phyloP scores from a whole-genome alignment of 2,113 vertebrate species.

The Collichthys lucidus region DNA sequence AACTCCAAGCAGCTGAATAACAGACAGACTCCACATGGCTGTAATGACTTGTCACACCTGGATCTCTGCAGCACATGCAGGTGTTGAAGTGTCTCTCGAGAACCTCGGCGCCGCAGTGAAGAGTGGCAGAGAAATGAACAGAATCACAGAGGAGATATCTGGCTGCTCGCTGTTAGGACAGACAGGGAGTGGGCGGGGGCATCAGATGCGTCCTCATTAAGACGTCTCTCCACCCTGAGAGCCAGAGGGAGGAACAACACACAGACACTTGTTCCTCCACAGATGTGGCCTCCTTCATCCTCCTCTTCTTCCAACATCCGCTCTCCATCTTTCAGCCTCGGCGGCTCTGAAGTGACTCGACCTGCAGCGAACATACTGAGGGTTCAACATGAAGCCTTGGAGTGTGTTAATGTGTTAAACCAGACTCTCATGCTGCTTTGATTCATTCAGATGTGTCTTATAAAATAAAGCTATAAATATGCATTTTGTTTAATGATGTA shows the following conservation, averaged over 20 bases:
- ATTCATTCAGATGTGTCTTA: neutral
- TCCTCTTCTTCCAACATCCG: no score
- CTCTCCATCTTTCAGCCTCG: neutral
- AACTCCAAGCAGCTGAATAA: neutral
- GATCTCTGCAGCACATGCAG: neutral
- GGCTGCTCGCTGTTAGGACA: neutral
- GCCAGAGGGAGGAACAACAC: conserved; percentile 4
- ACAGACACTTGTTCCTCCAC: conserved; percentile 17
- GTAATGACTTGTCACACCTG: neutral
- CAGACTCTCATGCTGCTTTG: neutral
- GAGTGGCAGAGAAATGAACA: neutral
- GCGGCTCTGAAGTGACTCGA: neutral
- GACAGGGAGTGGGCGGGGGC: neutral
- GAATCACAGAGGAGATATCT: neutral
- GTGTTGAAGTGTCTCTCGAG: conserved; percentile 10
- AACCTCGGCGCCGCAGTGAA: no score
- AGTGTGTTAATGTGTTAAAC: neutral
- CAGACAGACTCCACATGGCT: neutral
- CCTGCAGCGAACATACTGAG: neutral
- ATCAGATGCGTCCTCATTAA: neutral
- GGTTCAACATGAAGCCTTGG: neutral
- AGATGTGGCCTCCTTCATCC: conserved; percentile 16
- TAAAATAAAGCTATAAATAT: no score
- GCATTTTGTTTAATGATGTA: no score
- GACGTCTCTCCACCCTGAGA: conserved; percentile 12